A percentile compares a stretch with the other conserved stretches of the same genome.
These are phyloP conservation scores for Channa striata DNA, from an alignment of 2,797 vertebrate species.

Conservation along the genomic window DNA sequence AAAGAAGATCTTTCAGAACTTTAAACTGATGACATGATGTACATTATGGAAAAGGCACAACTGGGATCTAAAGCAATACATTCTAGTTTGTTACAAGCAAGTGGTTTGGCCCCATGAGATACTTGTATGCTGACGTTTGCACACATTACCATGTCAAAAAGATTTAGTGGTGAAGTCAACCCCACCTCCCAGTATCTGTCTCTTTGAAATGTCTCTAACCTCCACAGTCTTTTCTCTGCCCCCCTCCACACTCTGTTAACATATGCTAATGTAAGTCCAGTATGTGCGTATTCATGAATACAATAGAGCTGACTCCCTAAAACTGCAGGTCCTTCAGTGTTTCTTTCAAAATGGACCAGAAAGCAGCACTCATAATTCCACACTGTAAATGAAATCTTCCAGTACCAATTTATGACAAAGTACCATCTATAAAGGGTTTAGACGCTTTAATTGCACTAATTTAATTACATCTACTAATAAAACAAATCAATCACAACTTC, in stretches of 20 bases:
- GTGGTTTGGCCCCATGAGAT: neutral
- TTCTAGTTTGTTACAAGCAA: too few relatives aligned
- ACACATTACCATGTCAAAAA: conserved; percentile 37
- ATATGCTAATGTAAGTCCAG: conserved; percentile 38
- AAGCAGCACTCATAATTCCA: too few relatives aligned
- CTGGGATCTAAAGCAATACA: too few relatives aligned
- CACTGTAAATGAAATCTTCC: neutral
- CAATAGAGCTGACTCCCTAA: conserved; percentile 8
- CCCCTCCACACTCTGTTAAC: neutral
- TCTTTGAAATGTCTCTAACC: conserved; percentile 34
- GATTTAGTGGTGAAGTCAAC: neutral
- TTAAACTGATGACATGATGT: too few relatives aligned
- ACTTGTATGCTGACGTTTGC: neutral
- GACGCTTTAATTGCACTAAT: too few relatives aligned
- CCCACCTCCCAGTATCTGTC: neutral
- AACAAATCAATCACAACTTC: too few relatives aligned
- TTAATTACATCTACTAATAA: too few relatives aligned
- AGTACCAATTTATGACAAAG: too few relatives aligned
- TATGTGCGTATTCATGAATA: neutral
- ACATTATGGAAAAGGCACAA: too few relatives aligned
- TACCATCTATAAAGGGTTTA: neutral
- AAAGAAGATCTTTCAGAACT: too few relatives aligned
- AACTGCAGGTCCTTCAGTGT: neutral
- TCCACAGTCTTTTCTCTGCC: conserved; percentile 25
- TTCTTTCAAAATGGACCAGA: neutral